Evolutionary conservation across 2,113 vertebrate genomes (phyloP).

Genomic region (Sclerurus mexicanus): DNA sequence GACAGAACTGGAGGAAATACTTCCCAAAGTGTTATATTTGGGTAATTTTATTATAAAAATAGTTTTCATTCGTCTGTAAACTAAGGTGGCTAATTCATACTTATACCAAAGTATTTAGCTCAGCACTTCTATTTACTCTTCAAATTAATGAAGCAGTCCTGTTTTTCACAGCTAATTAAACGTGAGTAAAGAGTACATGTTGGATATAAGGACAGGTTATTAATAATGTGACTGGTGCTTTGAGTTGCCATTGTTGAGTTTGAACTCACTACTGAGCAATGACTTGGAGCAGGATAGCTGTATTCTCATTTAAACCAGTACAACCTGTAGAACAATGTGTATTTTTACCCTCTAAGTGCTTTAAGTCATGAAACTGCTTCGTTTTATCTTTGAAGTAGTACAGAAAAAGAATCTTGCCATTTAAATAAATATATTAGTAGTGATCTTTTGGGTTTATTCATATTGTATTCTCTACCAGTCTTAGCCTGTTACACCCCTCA

Average conservation of each 20-base stretch:
- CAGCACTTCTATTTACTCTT: neutral
- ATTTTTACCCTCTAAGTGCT: neutral
- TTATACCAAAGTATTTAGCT: neutral
- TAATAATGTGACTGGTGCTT: neutral
- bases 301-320: neutral
- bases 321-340: neutral
- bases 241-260: neutral
- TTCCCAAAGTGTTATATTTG: neutral
- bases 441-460: neutral
- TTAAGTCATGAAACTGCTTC: neutral
- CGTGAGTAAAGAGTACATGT: neutral
- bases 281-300: neutral
- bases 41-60: neutral
- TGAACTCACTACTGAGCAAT: neutral
- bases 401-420: neutral
- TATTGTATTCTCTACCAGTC: neutral
- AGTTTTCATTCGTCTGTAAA: neutral
- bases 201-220: neutral
- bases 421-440: neutral
- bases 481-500: neutral
- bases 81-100: neutral
- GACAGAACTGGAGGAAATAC: neutral
- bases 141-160: neutral
- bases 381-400: neutral
- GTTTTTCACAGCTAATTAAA: slow-evolving; percentile 11